phyloP scores from a whole-genome alignment of 2,113 vertebrate genomes.

The Thryonomys swinderianus region DNA sequence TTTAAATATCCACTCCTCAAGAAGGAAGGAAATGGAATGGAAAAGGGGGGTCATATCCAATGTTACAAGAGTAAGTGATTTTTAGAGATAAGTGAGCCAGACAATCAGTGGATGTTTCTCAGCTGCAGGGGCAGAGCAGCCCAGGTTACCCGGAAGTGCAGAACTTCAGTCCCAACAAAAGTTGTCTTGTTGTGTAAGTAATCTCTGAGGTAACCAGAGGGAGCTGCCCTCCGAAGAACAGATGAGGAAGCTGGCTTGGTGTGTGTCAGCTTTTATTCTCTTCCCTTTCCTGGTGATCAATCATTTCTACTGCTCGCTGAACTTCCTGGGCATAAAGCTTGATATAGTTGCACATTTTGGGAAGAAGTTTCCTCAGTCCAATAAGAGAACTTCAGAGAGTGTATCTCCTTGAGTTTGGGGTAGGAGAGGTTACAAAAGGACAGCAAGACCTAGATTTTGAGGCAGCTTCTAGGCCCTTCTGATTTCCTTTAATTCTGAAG shows the following conservation, averaged over 20 bases:
- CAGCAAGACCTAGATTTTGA: not conserved
- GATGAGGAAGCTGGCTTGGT: not conserved
- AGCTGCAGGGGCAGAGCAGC: not conserved
- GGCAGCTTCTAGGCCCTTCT: not conserved
- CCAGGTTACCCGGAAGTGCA: not conserved
- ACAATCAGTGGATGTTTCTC: not conserved
- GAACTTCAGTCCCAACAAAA: not conserved
- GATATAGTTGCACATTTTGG: not conserved
- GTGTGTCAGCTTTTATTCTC: not conserved
- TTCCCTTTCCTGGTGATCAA: not conserved
- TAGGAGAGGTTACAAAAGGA: too few species aligned
- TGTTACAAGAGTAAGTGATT: not conserved
- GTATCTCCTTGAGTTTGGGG: not conserved
- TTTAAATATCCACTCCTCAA: not conserved
- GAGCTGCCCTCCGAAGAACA: not conserved
- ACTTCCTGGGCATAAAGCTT: not conserved
- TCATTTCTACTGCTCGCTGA: not conserved
- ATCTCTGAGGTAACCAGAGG: not conserved
- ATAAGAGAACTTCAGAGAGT: not conserved
- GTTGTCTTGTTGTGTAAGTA: not conserved
- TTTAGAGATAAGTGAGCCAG: not conserved
- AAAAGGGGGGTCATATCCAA: not conserved
- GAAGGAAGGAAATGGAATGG: not conserved
- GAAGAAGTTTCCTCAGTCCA: not conserved
- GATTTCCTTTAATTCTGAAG: not conserved